Evolutionary conservation across 2,888 invertebrate genomes (phyloP).

Genomic region (Leptinotarsa rubiginosa): DNA sequence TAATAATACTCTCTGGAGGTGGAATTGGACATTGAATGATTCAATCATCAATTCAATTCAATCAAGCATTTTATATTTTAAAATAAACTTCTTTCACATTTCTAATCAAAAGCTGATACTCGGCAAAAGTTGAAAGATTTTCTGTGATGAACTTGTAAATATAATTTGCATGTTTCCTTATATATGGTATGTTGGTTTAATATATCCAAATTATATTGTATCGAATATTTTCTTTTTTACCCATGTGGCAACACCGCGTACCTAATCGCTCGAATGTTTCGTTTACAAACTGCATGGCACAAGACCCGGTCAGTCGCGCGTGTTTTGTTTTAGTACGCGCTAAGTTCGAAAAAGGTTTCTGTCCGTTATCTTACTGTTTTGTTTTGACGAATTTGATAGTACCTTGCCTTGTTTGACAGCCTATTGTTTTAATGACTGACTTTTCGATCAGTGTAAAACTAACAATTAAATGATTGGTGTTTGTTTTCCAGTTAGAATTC

Average conservation of each 20-base stretch:
- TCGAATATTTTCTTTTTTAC: not conserved
- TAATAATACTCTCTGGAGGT: no score
- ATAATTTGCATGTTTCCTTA: no score
- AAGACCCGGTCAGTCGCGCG: constrained; percentile 44
- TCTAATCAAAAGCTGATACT: no score
- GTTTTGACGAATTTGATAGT: constrained; percentile 36
- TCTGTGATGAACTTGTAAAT: no score
- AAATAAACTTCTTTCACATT: no score
- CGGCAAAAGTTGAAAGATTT: no score
- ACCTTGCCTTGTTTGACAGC: constrained; percentile 33
- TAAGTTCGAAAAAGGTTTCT: constrained; percentile 41
- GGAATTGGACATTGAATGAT: no score
- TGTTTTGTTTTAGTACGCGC: constrained; percentile 37
- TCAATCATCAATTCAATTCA: no score
- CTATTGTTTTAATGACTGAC: constrained; percentile 21
- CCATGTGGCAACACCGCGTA: constrained; percentile 29
- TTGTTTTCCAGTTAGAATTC: not conserved
- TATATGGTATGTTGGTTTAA: not conserved
- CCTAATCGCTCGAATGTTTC: constrained; percentile 39
- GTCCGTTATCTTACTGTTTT: constrained; percentile 35
- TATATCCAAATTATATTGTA: not conserved
- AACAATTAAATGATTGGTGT: not conserved
- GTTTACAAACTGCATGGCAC: constrained; percentile 42
- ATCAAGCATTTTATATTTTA: no score
- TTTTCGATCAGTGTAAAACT: not conserved